These are phyloP conservation scores for Lacerta agilis DNA, from an alignment of 2,797 vertebrate genomes.

Conservation along the genomic window DNA sequence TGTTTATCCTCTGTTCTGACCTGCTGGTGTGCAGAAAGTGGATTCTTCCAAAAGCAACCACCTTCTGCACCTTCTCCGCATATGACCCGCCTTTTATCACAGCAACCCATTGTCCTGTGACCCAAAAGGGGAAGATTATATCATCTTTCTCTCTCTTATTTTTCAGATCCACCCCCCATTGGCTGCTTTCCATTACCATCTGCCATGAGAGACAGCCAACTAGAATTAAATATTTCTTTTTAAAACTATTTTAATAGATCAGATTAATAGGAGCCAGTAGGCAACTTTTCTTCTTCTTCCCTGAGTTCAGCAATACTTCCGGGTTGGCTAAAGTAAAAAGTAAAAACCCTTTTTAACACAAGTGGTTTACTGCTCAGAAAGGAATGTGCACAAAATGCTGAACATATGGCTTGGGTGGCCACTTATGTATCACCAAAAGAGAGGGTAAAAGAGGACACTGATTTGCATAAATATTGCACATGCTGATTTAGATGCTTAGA, in stretches of 20 bases:
- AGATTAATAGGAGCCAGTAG: background rate
- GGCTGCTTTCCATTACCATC: background rate
- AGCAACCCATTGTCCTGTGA: background rate
- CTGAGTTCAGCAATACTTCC: conserved; percentile 18
- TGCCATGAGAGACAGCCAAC: conserved; percentile 15
- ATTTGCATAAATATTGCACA: no score
- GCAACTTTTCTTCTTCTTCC: no score
- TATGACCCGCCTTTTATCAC: background rate
- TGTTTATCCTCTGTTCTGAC: background rate
- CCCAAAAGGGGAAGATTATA: background rate
- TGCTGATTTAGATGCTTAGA: no score
- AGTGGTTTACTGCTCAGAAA: background rate
- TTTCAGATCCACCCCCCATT: background rate
- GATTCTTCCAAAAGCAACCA: background rate
- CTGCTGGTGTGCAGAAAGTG: background rate
- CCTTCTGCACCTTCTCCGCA: background rate
- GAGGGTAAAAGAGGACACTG: no score
- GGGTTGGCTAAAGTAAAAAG: conserved; percentile 15
- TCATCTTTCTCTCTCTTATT: no score
- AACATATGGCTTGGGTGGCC: no score
- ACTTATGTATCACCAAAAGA: no score
- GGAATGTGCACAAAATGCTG: background rate
- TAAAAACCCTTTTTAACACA: background rate
- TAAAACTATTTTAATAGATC: background rate
- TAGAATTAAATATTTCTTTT: background rate